A percentile compares a stretch with the other conserved stretches of the same genome.
phyloP scores from a whole-genome alignment of 1,140 invertebrate species.

The Dermatophagoides farinae region DNA sequence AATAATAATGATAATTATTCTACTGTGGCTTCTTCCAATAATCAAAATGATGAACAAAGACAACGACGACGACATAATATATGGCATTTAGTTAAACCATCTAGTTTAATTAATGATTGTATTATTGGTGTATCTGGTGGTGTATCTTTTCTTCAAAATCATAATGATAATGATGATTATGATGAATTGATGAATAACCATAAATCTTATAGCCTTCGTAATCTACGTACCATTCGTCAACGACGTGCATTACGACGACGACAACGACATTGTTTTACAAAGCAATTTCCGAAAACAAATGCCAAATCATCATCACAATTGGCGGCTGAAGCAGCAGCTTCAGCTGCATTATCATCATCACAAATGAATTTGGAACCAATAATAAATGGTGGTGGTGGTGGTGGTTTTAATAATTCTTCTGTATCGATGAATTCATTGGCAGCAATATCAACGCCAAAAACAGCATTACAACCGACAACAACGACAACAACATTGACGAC shows the following conservation, averaged over 20 bases:
- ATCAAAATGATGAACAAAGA: not conserved
- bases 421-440: too few relatives aligned
- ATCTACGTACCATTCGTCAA: not conserved
- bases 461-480: not conserved
- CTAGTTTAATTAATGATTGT: not conserved
- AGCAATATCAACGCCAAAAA: not conserved
- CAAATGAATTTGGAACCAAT: not conserved
- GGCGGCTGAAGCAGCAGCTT: not conserved
- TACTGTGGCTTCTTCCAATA: not conserved
- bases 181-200: too few relatives aligned
- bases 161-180: not conserved
- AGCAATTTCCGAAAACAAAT: not conserved
- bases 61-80: not conserved
- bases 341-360: not conserved
- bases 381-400: too few relatives aligned
- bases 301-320: not conserved
- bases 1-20: too few relatives aligned
- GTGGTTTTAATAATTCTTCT: not conserved
- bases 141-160: not conserved
- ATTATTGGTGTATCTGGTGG: not conserved
- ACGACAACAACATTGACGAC: not conserved
- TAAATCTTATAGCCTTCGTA: too few relatives aligned
- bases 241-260: not conserved
- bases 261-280: not conserved
- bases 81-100: constrained; percentile 4